Conservation (phyloP, 2,888 invertebrate genomes). For the Eupsilia transversa region DNA sequence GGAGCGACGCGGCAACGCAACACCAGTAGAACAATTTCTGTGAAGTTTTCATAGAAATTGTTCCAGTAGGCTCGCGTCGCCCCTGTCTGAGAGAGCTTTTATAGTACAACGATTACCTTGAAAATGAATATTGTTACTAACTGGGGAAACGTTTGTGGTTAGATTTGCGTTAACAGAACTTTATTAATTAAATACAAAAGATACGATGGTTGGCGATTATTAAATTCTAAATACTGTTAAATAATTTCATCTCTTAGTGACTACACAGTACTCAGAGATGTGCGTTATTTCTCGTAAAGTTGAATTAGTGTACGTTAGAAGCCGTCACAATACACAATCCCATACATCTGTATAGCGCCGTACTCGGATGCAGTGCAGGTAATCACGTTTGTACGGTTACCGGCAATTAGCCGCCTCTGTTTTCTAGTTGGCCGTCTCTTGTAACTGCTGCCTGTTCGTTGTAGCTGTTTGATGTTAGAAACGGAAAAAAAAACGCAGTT, state of each 20-base stretch:
- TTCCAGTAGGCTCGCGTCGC: too few relatives aligned
- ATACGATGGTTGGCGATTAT: not conserved
- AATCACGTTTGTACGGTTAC: conserved; percentile 79
- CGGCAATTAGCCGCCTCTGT: conserved; percentile 80
- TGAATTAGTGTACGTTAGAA: conserved; percentile 29
- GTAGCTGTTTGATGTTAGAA: conserved; percentile 33
- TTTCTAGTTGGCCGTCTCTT: conserved; percentile 66
- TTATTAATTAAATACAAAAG: not conserved
- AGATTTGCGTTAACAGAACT: conserved; percentile 2
- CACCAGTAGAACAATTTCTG: too few relatives aligned
- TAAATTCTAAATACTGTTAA: not conserved
- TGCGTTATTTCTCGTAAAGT: conserved; percentile 15
- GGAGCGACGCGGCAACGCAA: too few relatives aligned
- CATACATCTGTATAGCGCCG: conserved; percentile 41
- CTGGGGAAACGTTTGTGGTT: conserved; percentile 8
- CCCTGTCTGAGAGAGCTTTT: too few relatives aligned
- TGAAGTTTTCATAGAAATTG: too few relatives aligned
- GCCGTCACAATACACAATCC: conserved; percentile 22
- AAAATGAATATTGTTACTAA: conserved; percentile 11
- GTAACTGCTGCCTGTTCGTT: conserved; percentile 43
- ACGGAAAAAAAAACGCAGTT: conserved; percentile 4
- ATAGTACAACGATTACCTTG: not conserved
- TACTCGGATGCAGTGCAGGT: conserved; percentile 57
- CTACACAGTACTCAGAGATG: conserved; percentile 12
- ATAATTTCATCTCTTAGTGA: conserved; percentile 3